These are phyloP conservation scores for Shargacucullia verbasci DNA, from an alignment of 2,888 invertebrate species.

Conservation along the genomic window DNA sequence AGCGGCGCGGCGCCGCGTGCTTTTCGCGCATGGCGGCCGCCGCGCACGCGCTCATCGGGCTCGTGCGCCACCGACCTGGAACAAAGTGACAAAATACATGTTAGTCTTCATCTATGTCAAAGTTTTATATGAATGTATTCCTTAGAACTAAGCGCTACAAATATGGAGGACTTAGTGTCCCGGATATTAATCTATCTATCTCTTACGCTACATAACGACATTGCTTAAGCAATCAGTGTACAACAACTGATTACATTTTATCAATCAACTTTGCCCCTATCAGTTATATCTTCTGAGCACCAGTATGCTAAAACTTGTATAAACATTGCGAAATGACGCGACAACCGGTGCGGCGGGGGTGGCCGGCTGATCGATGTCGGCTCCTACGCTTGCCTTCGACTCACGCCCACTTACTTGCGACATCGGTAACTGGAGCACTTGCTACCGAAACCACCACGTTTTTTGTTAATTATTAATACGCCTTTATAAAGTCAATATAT, in stretches of 20 bases:
- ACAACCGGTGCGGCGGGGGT: slow-evolving; percentile 62
- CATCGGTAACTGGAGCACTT: slow-evolving; percentile 83
- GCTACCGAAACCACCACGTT: slow-evolving; percentile 74
- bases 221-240: slow-evolving; percentile 26
- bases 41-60: slow-evolving; percentile 93
- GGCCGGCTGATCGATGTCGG: slow-evolving; percentile 77
- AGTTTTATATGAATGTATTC: background rate
- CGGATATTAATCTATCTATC: slow-evolving; percentile 30
- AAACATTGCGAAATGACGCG: slow-evolving; percentile 70
- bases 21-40: slow-evolving; percentile 94
- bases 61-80: slow-evolving; percentile 88
- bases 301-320: slow-evolving; percentile 72
- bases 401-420: slow-evolving; percentile 82
- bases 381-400: slow-evolving; percentile 80
- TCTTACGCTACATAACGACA: background rate
- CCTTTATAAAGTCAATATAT: slow-evolving; percentile 67
- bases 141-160: background rate
- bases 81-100: slow-evolving; percentile 61
- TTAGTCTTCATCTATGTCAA: slow-evolving; percentile 33
- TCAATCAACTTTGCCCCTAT: slow-evolving; percentile 66
- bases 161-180: slow-evolving; percentile 7
- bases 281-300: slow-evolving; percentile 59
- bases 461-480: slow-evolving; percentile 75
- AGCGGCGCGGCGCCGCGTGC: slow-evolving; percentile 97
- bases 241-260: slow-evolving; percentile 48